Evolutionary conservation across 2,113 vertebrate species (phyloP).

Genomic region (Anhinga anhinga): DNA sequence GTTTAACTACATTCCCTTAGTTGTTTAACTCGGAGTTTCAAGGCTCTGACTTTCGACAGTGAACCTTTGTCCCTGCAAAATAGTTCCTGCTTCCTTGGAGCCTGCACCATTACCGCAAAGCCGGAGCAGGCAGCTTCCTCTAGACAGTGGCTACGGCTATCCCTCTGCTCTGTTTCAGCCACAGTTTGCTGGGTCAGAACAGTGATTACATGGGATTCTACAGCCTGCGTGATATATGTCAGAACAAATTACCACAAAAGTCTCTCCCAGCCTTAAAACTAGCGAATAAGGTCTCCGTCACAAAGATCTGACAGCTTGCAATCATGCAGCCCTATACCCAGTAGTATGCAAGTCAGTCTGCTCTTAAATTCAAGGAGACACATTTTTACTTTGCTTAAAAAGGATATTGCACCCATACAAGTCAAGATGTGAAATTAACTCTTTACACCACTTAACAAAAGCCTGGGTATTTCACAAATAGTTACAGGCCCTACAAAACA

Average conservation of each 20-base stretch:
- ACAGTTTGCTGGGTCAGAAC: background rate
- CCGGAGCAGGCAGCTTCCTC: background rate
- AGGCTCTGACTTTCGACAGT: background rate
- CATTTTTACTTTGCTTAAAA: background rate
- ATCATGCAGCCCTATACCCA: background rate
- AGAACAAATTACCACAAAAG: background rate
- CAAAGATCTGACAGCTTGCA: background rate
- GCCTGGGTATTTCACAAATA: too few relatives aligned
- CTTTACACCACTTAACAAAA: background rate
- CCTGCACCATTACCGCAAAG: too few relatives aligned
- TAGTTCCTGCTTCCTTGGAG: background rate
- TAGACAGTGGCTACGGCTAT: rapidly evolving
- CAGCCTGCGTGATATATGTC: background rate
- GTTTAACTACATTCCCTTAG: background rate
- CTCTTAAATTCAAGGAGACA: background rate
- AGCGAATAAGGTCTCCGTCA: background rate
- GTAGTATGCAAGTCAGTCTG: background rate
- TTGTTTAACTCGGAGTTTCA: background rate
- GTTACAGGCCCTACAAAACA: background rate
- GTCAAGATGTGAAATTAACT: background rate
- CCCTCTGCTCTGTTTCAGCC: background rate
- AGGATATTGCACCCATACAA: rapidly evolving
- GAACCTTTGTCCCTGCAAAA: background rate
- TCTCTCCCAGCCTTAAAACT: background rate
- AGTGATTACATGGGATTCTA: background rate